Base-by-base conservation (phyloP, 2,797 vertebrate species). In the Sebastes ruberrimus region DNA sequence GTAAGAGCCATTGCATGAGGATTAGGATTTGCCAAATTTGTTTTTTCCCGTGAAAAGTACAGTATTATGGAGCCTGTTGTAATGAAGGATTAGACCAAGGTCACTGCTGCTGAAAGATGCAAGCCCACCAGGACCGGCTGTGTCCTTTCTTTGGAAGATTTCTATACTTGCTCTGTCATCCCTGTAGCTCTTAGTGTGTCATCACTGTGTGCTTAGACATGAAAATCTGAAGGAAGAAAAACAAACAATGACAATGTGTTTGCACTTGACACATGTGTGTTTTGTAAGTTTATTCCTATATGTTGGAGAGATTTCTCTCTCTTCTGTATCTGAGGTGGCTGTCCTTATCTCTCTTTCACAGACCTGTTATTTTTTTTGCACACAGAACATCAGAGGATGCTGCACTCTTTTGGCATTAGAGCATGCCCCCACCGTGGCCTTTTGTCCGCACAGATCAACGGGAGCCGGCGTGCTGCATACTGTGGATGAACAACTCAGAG, bases 81-180 rank as follows among this genome's bases (percentile, higher is more conserved):
- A 91, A 93, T 91, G 88, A 92, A 83, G 91, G 94, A 95, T 96
- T 95, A 96, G 85, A 85, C 86, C 94, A 95, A 96, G 94, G 95
- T 95, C 94, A 93, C 74, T 76, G 88, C 90, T 86, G 86, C 89
- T 86, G 75, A 83, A 87, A 83, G 83, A 90, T 80, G 81, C 74
- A 13, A 78, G 74, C 68, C 89, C 86, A 86, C 78, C 79, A 85
- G 75, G 83, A 85, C 73, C 65, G 57, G 79, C 73, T 62, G 30
- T 55, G 86, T 89, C 83, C 80, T 78, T 49, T 84, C 64, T 75
- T 80, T 71, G 46, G 10, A 86, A 71, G 71, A 78, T 78, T 76
- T 86, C 64, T 64, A 20, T 38, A 57, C 82, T 76, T 77, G 65
- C 61, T 53, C 80, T 83, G 69, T 84, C 81, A 78, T 56, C 73